A percentile compares a stretch with the other conserved stretches of the same genome.
These are phyloP conservation scores for Amphiprion percula DNA, from an alignment of 2,113 vertebrate species.

Conservation along the genomic window DNA sequence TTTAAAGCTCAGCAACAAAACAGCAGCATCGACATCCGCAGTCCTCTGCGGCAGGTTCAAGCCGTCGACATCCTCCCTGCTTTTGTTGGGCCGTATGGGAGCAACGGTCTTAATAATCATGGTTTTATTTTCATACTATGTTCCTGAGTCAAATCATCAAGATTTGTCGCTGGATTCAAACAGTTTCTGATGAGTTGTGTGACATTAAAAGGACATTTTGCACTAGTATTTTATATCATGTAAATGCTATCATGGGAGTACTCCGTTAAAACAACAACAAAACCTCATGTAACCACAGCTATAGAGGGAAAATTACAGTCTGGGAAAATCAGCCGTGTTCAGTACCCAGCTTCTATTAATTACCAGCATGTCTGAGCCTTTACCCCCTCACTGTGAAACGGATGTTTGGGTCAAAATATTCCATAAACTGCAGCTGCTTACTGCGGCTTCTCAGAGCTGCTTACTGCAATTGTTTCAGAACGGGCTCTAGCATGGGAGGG, in stretches of 20 bases:
- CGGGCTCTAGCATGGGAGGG: not conserved
- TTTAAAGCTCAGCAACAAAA: constrained; percentile 43
- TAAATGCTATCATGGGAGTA: constrained; percentile 26
- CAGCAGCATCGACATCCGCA: constrained; percentile 2
- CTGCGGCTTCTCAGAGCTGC: constrained; percentile 26
- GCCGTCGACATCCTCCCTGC: not conserved
- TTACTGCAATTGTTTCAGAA: constrained; percentile 28
- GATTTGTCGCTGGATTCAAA: no score
- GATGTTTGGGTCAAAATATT: constrained; percentile 70
- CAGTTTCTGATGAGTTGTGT: not conserved
- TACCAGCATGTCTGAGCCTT: constrained; percentile 35
- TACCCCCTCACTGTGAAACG: constrained; percentile 34
- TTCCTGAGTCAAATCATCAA: not conserved
- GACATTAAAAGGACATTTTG: constrained; percentile 9
- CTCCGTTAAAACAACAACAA: not conserved
- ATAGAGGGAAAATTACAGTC: constrained; percentile 41
- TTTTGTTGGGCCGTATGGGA: constrained; percentile 17
- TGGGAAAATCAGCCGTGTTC: constrained; percentile 50
- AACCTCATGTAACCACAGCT: constrained; percentile 3
- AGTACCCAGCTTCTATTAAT: constrained; percentile 43
- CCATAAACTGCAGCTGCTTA: constrained; percentile 32
- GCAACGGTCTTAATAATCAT: not conserved
- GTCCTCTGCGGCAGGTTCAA: constrained; percentile 5
- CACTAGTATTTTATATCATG: constrained; percentile 5
- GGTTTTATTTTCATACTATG: not conserved